These are phyloP conservation scores for Scomber scombrus DNA, from an alignment of 2,113 vertebrate genomes.

Conservation along the genomic window DNA sequence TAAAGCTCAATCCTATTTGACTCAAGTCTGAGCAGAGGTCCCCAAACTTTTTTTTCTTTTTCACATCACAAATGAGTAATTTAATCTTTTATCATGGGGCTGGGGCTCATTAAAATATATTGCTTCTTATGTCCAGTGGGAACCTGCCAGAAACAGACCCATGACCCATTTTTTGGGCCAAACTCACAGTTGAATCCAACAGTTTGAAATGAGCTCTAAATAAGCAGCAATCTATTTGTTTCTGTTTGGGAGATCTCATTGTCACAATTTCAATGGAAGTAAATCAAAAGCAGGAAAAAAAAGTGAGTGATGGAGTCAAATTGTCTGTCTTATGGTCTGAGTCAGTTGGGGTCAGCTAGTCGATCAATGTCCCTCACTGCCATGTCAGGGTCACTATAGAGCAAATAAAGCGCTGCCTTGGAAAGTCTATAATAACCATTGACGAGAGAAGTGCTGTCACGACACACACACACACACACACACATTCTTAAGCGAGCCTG, in stretches of 20 bases:
- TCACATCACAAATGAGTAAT: slow-evolving; percentile 54
- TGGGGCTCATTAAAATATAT: slow-evolving; percentile 69
- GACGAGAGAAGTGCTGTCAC: slow-evolving; percentile 55
- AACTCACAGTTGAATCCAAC: slow-evolving; percentile 25
- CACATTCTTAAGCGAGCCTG: not conserved
- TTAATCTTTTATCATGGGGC: slow-evolving; percentile 67
- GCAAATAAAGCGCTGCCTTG: slow-evolving; percentile 64
- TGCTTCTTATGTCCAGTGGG: slow-evolving; percentile 57
- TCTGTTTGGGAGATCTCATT: slow-evolving; percentile 11
- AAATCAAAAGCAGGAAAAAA: slow-evolving; percentile 42
- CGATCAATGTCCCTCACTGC: slow-evolving; percentile 71
- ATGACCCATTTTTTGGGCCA: slow-evolving; percentile 54
- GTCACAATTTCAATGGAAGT: slow-evolving; percentile 22
- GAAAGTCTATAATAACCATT: slow-evolving; percentile 72
- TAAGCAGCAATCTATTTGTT: slow-evolving; percentile 24
- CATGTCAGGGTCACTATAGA: slow-evolving; percentile 68
- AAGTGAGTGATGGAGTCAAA: slow-evolving; percentile 52
- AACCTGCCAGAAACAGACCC: slow-evolving; percentile 55
- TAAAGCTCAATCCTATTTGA: slow-evolving; percentile 38
- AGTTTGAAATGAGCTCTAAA: slow-evolving; percentile 38
- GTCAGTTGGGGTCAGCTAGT: slow-evolving; percentile 64
- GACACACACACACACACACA: slow-evolving; percentile 20
- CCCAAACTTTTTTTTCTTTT: slow-evolving; percentile 6
- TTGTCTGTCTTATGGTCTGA: slow-evolving; percentile 37
- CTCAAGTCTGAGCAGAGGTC: slow-evolving; percentile 24